Evolutionary conservation across 2,888 invertebrate species (phyloP), one percentile per base, ranked within the genome.

Genomic region (Aethes cnicana): DNA sequence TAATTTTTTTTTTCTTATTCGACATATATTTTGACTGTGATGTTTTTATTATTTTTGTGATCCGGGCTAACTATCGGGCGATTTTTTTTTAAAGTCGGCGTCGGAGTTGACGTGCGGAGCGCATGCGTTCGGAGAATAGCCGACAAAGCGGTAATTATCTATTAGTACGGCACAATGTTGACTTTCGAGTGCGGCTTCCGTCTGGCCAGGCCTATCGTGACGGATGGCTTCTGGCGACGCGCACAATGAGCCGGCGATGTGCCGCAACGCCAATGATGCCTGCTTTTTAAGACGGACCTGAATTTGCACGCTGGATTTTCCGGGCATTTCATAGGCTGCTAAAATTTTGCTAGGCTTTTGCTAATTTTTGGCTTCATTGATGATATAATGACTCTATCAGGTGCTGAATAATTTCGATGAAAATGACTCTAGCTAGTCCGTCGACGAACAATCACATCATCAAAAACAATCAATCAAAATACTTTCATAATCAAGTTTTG

Each of bases 31-130:
- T 88, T 88, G 89, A 89, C 89, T 85, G 80, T 86, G 88, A 87
- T 88, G 88, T 89, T 88, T 88, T 88, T 88, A 89, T 89, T 87
- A 89, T 84, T 89, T 88, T 85, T 86, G 88, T 82, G 83, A 84
- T 81, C 74, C 73, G 72, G 72, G 74, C 70, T 70, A 70, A 72
- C 74, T 79, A 76, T 77, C 69, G 76, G 67, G 66, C 47, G 59
- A 63, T 81, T 83, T 82, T 78, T 76, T 77, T 63, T 59, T 62
- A 78, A 82, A 79, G 83, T 62, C 77, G 78, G 75, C 77, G n/a
- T 62, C 69, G 68, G 78, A 77, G 74, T 74, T 70, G n/a, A n/a
- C n/a, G 68, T 58, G 55, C 59, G 55, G 57, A 43, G 56, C 54
- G 55, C 58, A 59, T 60, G 61, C 56, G 62, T 87, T 86, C 86